These are phyloP conservation scores for Fregata magnificens DNA, from an alignment of 2,113 vertebrate species.

Conservation along the genomic window DNA sequence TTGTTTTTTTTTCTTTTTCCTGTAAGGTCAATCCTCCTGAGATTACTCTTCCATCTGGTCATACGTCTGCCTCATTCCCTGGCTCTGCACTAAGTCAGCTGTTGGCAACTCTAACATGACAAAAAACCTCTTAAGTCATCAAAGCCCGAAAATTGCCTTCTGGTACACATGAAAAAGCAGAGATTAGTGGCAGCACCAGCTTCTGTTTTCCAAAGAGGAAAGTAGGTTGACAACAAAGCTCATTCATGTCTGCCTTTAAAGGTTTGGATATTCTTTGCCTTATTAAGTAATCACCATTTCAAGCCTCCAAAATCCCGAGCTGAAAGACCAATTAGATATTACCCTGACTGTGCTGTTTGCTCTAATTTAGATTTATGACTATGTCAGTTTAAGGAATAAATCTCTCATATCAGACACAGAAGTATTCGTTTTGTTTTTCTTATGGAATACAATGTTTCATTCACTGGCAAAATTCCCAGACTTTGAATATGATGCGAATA, in stretches of 20 bases:
- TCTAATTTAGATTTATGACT: constrained; percentile 71
- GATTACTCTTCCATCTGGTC: constrained; percentile 14
- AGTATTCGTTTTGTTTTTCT: constrained; percentile 36
- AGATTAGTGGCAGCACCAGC: not conserved
- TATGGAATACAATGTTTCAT: constrained; percentile 65
- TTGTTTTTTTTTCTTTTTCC: not conserved
- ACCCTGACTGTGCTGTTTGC: constrained; percentile 43
- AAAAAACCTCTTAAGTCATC: constrained; percentile 20
- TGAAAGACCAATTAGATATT: constrained; percentile 55
- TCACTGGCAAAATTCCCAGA: constrained; percentile 75
- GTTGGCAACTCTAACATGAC: not conserved
- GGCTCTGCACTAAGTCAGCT: not conserved
- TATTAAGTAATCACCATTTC: constrained; percentile 49
- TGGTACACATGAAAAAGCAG: not conserved
- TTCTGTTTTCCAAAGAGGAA: constrained; percentile 4
- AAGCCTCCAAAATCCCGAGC: not conserved
- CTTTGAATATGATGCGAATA: constrained; percentile 68
- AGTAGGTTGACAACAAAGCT: constrained; percentile 10
- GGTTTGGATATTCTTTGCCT: constrained; percentile 7
- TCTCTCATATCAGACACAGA: constrained; percentile 61
- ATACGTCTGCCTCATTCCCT: not conserved
- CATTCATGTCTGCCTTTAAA: not conserved
- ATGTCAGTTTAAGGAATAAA: constrained; percentile 57
- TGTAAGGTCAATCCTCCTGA: not conserved
- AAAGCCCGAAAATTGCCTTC: constrained; percentile 18